Evolutionary conservation across 2,888 invertebrate genomes (phyloP), one percentile per base, ranked within the genome.

Genomic region (Pristionchus fissidentatus): DNA sequence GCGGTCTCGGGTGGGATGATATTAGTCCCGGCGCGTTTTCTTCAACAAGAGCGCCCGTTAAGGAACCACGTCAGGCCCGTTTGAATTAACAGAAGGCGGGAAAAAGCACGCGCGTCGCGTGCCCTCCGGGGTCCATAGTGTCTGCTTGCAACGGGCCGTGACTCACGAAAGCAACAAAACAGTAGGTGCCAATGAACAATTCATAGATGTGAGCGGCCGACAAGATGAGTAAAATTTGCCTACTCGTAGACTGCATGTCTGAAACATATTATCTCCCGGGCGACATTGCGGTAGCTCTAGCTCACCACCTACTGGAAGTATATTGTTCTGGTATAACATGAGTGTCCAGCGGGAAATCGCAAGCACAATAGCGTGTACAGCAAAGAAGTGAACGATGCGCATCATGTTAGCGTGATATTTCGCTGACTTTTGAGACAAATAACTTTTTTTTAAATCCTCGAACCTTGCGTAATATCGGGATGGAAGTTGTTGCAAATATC

Each of bases 391-490:
- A 22, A 32, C 62, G 38, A 66, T 66, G 0, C 62, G 62, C 62
- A 66, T 66, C 62, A 66, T 66, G 62, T 66, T 66, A 38, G 22
- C 35, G 22, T 66, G 62, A 19, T 38, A 66, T 22, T 66, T 66
- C 7, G 15, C 3, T 1, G 62, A 66, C 62, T 66, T 15, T 5
- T 38, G 32, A 26, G 1, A 7, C 3, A 57, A 55, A 4, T 55
- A n/a, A 5, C 7, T n/a, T 13, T 32, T 60, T 60, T 32, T 13
- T 3, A 29, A 60, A 32, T 22, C n/a, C 10, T 5, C 62, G 1
- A 15, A 62, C 62, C 62, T 35, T 62, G 2, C 35, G 35, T 3
- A 66, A 8, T 38, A 66, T 66, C 7, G 62, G 62, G 3, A n/a
- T 38, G 62, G 29, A 66, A 66, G n/a, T n/a, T n/a, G n/a, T n/a